A percentile compares a stretch with the other conserved stretches of the same genome.
Conservation (phyloP, 2,113 vertebrate genomes). For the Rallus limicola region DNA sequence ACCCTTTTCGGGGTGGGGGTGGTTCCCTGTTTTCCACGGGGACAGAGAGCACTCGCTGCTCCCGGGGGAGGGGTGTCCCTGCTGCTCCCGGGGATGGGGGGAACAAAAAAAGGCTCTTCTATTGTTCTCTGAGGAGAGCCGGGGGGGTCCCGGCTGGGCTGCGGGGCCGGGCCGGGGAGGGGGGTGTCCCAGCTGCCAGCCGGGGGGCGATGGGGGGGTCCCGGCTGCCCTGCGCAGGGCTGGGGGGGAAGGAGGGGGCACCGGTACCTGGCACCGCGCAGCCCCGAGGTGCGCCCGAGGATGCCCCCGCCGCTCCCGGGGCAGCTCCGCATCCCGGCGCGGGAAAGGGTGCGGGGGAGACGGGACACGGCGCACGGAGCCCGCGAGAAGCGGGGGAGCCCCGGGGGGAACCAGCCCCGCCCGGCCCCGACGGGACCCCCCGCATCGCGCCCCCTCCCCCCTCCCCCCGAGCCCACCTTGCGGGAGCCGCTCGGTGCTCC, state of each 20-base stretch:
- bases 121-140: neutral
- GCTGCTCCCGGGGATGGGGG: neutral
- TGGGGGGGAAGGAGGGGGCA: neutral
- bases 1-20: neutral
- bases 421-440: conserved; percentile 20
- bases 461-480: neutral
- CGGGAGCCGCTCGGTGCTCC: neutral
- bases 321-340: neutral
- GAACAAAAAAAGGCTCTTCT: neutral
- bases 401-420: neutral
- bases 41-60: neutral
- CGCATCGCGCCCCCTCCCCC: neutral
- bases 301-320: neutral
- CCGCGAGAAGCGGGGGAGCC: neutral
- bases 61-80: neutral
- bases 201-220: neutral
- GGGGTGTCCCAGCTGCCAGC: neutral
- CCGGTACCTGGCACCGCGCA: neutral
- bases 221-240: neutral
- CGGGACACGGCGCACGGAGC: too few species aligned
- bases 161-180: neutral
- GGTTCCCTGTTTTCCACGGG: neutral
- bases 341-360: neutral
- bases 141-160: neutral
- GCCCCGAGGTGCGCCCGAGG: neutral